Evolutionary conservation across 2,888 invertebrate genomes (phyloP), one percentile per base, ranked within the genome.

Genomic region (Ischnura elegans): DNA sequence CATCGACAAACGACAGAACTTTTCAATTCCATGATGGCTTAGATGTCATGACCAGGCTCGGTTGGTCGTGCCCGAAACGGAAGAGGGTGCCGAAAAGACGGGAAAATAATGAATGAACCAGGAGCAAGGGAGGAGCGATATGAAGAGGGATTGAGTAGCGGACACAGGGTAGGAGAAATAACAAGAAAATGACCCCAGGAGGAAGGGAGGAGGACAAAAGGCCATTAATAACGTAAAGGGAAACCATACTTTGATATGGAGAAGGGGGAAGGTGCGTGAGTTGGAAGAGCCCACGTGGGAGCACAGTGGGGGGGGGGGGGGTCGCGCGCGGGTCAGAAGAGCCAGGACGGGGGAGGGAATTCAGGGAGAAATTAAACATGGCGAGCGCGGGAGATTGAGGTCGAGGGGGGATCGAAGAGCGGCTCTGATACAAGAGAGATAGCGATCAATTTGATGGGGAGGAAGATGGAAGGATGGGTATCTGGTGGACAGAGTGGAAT

Each of bases 181-280:
- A 61, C 61, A 61, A n/a, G 61, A 43, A 61, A 90, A 90, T 45
- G 86, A 13, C 36, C 86, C 51, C 2, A 51, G 76, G 13, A 46
- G 86, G 51, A n/a, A 90, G 61, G 87, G 55, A 87, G 42, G 90
- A 61, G 90, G 90, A 90, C 90, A 90, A 61, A 66, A 43, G 61
- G 43, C 90, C 90, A 90, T 90, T 90, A 90, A 90, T 90, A 90
- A 90, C 61, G 90, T 90, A 90, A 90, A 90, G 66, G 61, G 90
- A 90, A 90, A 90, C 90, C 61, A n/a, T n/a, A 51, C 55, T 51
- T 51, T 19, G 8, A 43, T n/a, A 36, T 51, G 87, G 51, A 13
- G 85, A 36, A 42, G 21, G 87, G 87, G 16, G 43, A 13, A 66
- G 42, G 90, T 43, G n/a, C n/a, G 43, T 61, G 36, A 61, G 90